Evolutionary conservation across 2,797 vertebrate genomes (phyloP), one percentile per base, ranked within the genome.

Genomic region (Poecilia gillii): DNA sequence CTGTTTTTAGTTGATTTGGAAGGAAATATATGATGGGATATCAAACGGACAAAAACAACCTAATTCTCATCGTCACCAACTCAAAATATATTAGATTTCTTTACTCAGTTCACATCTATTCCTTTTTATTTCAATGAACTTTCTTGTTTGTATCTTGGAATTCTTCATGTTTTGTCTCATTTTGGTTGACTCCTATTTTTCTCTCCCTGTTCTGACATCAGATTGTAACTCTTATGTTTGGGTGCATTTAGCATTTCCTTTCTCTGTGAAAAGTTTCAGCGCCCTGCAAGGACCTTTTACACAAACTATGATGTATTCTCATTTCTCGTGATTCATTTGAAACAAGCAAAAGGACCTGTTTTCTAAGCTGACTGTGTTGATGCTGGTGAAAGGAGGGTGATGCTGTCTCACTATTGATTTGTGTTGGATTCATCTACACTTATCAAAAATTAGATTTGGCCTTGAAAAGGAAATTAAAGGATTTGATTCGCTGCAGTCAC

Each of bases 201-300:
- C 84, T 81, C 72, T 93, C 76, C 89, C 88, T 91, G 88, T 91
- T 94, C 91, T 95, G 95, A 96, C 95, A 95, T 93, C 94, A 94
- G 95, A 96, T 96, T 96, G 95, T 96, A 96, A 94, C 92, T 95
- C 92, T 93, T 93, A 91, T 95, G 91, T 95, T 96, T 92, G 91
- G 93, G 92, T 94, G 93, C 94, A 94, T 95, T 91, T 95, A 94
- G 93, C 91, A 86, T 92, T 93, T 91, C 92, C 89, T 91, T 91
- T 92, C 86, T 93, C 73, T 90, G 85, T 93, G 85, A 88, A 89
- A 90, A 86, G 88, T 90, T 87, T 87, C 72, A 85, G 88, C 87
- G 76, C 89, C 90, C 87, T 87, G 79, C 81, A 72, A 94, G 93
- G 92, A 93, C 91, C 91, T 94, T 86, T 81, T 83, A 78, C 90